Conservation (phyloP, 2,888 invertebrate species). For the Eupeodes latifasciatus region DNA sequence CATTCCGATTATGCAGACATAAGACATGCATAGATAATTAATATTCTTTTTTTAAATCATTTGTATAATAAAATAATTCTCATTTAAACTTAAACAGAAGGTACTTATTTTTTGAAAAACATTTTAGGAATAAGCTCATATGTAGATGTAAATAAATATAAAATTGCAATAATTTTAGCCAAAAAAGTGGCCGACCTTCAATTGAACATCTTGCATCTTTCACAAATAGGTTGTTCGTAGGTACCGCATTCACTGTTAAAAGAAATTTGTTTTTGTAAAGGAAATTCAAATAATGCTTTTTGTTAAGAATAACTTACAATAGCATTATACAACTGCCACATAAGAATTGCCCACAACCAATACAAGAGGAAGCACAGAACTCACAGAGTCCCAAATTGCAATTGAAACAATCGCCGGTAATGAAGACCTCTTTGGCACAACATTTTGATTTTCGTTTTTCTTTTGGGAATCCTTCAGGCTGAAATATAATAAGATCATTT, state of each 20-base stretch:
- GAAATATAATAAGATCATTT: neutral
- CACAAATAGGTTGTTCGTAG: slow-evolving; percentile 72
- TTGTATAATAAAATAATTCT: neutral
- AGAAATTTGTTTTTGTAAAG: neutral
- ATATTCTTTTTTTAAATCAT: neutral
- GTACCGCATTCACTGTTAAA: slow-evolving; percentile 71
- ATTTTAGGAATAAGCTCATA: neutral
- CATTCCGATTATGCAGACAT: neutral
- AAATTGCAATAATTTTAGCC: slow-evolving; percentile 18
- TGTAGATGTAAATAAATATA: neutral
- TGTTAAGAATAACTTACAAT: slow-evolving; percentile 71
- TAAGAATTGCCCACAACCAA: slow-evolving; percentile 69
- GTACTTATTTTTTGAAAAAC: neutral
- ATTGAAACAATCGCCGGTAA: slow-evolving; percentile 75
- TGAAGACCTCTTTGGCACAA: slow-evolving; percentile 74
- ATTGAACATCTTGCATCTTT: slow-evolving; percentile 71
- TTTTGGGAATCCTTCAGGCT: slow-evolving; percentile 65
- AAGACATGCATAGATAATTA: neutral
- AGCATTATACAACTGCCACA: slow-evolving; percentile 76
- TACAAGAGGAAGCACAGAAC: slow-evolving; percentile 77
- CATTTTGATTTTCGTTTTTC: slow-evolving; percentile 69
- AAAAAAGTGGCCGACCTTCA: neutral
- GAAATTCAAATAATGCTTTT: neutral
- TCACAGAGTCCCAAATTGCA: slow-evolving; percentile 77
- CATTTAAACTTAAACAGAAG: neutral